Evolutionary conservation across 2,888 invertebrate genomes (phyloP), one percentile per base, ranked within the genome.

Genomic region (Lottia gigantea): DNA sequence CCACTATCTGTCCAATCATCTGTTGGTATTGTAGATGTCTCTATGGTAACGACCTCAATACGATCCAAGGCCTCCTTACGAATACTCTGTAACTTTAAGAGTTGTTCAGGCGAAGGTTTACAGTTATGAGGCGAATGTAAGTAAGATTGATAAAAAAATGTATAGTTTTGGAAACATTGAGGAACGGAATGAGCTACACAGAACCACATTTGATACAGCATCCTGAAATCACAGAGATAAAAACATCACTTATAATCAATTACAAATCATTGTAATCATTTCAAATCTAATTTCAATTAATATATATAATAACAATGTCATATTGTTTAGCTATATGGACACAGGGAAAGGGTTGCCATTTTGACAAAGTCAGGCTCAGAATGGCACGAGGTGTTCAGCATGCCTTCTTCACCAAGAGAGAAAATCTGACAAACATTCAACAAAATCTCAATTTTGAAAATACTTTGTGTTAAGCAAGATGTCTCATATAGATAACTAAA

Each of bases 81-180:
- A 19, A 55, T 55, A 19, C 55, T n/a, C 68, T 68, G 68, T 15
- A 68, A 45, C 12, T 26, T 31, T 40, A 26, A 46, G 25, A 64
- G 26, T 64, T 68, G 68, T 7, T 68, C 40, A 6, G n/a, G 25
- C 31, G 68, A 25, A 31, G 64, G 68, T 15, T 45, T 19, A 47
- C 68, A 68, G 68, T 68, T 68, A 49, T 68, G 68, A 8, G 68
- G 68, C 3, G 68, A 68, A 64, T 68, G 68, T 45, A 68, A 49
- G 45, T 68, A 68, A 4, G 40, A 23, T 64, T 63, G 63, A 55
- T 68, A 68, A 40, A 68, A 19, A 46, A 49, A 47, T 15, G 68
- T 68, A 15, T 64, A 26, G 14, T 46, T 46, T 45, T 68, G 68
- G 49, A 68, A 64, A 31, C 68, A 68, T 47, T 49, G 49, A 26